Evolutionary conservation across 2,113 vertebrate genomes (phyloP).

Genomic region (Neoarius graeffei): DNA sequence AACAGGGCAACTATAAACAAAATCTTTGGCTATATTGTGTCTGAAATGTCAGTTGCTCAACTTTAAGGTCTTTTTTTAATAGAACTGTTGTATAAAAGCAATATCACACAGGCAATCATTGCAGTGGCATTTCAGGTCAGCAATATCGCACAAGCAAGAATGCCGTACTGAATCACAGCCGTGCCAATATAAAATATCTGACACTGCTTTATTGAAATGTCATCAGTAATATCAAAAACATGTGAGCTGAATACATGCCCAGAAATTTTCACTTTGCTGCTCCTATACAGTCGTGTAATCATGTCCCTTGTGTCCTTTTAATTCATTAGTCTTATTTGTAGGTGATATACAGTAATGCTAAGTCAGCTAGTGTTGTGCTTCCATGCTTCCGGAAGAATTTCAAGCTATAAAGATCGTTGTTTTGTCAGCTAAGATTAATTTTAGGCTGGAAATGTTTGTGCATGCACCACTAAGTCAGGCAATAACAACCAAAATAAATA

Average conservation of each 20-base stretch:
- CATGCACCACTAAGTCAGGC: background rate
- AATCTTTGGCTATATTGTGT: background rate
- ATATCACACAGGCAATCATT: background rate
- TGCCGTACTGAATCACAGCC: background rate
- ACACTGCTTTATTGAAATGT: background rate
- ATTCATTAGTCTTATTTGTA: background rate
- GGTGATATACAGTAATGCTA: background rate
- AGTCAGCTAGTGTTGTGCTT: background rate
- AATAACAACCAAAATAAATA: background rate
- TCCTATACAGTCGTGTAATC: background rate
- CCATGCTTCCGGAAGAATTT: background rate
- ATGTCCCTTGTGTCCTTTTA: background rate
- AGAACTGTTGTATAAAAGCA: background rate
- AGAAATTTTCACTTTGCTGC: background rate
- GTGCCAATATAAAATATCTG: background rate
- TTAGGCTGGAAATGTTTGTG: background rate
- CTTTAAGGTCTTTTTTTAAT: background rate
- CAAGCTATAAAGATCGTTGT: background rate
- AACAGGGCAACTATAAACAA: background rate
- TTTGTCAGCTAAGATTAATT: background rate
- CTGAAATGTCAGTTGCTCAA: background rate
- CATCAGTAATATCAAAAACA: background rate
- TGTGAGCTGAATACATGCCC: background rate
- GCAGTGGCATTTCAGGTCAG: background rate
- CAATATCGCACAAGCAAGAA: background rate